Conservation (phyloP, 2,888 invertebrate genomes). For the Fissipunctia ypsillon region DNA sequence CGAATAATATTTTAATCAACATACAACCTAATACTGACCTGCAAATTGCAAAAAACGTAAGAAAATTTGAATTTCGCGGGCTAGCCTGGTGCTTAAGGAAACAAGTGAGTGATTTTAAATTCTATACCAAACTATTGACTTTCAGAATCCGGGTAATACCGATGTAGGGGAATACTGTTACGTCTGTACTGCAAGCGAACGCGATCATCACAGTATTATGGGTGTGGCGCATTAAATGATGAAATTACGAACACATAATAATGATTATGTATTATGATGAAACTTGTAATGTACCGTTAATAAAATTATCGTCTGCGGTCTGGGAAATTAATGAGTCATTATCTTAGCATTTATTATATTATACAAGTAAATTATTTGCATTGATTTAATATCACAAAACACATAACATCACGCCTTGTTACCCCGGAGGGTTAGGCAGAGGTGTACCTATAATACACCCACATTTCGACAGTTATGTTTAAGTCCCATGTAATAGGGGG, state of each 20-base stretch:
- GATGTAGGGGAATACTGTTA: neutral
- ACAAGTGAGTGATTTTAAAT: neutral
- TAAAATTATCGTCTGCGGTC: neutral
- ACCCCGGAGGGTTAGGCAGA: too few species aligned
- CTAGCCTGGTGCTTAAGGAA: too few species aligned
- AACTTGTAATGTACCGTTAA: neutral
- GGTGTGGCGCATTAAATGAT: constrained; percentile 7
- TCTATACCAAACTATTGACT: neutral
- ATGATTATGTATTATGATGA: neutral
- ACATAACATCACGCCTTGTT: too few species aligned
- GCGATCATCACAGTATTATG: neutral
- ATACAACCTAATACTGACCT: too few species aligned
- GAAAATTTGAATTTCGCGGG: too few species aligned
- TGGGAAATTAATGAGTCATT: neutral
- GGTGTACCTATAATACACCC: too few species aligned
- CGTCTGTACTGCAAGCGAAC: neutral
- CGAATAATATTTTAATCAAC: too few species aligned
- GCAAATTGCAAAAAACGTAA: too few species aligned
- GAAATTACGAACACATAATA: constrained; percentile 3
- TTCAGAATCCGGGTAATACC: neutral
- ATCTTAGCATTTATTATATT: neutral
- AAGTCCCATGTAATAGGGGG: too few species aligned
- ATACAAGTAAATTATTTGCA: neutral
- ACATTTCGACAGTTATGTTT: too few species aligned
- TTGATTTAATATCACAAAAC: too few species aligned